Evolutionary conservation across 1,140 invertebrate species (phyloP).

Genomic region (Goniozus legneri): DNA sequence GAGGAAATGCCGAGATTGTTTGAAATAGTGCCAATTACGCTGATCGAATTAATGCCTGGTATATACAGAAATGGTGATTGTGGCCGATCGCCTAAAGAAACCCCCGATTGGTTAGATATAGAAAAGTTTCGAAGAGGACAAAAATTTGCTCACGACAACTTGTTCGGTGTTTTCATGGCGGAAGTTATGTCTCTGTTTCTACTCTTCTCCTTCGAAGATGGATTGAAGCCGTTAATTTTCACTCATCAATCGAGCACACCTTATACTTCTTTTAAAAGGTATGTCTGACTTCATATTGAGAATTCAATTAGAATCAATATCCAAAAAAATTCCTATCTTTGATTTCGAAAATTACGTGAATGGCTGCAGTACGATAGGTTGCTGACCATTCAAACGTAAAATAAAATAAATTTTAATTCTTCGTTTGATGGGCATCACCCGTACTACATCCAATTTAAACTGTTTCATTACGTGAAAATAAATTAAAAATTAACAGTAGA

Average conservation of each 20-base stretch:
- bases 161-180: conserved; percentile 58
- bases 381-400: too few species aligned
- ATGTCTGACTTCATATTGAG: too few species aligned
- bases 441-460: too few species aligned
- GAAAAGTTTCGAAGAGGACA: conserved; percentile 61
- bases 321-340: too few species aligned
- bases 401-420: too few species aligned
- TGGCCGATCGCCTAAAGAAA: conserved; percentile 10
- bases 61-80: conserved; percentile 22
- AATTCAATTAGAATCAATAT: too few species aligned
- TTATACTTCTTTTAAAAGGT: conserved; percentile 68
- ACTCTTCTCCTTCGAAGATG: conserved; percentile 62
- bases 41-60: conserved; percentile 6
- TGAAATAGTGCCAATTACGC: conserved; percentile 1
- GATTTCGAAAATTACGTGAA: too few species aligned
- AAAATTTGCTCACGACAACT: conserved; percentile 60
- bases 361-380: too few species aligned
- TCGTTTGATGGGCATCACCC: too few species aligned
- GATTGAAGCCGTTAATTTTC: conserved; percentile 61
- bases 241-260: conserved; percentile 63
- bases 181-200: conserved; percentile 63
- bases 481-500: too few species aligned
- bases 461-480: too few species aligned
- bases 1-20: not conserved
- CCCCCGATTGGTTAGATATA: conserved; percentile 39